phyloP scores from a whole-genome alignment of 1,140 invertebrate genomes.

The Goniozus legneri region DNA sequence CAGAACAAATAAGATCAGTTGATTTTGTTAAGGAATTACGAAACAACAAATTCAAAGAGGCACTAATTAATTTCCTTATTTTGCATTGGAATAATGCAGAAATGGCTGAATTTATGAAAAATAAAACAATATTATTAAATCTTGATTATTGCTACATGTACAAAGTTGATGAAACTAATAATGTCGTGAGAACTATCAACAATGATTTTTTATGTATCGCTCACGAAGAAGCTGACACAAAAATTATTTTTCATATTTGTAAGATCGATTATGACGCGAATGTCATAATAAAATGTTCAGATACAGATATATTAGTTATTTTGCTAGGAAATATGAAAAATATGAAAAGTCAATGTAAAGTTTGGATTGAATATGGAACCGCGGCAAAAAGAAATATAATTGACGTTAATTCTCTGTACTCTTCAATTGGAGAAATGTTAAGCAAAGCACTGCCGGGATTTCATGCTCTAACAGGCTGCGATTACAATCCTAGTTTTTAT shows the following conservation, averaged over 20 bases:
- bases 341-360: not conserved
- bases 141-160: slow-evolving; percentile 15
- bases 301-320: slow-evolving; percentile 28
- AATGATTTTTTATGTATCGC: slow-evolving; percentile 5
- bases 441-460: slow-evolving; percentile 21
- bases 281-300: slow-evolving; percentile 18
- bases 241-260: slow-evolving; percentile 33
- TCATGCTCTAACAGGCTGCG: slow-evolving; percentile 28
- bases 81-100: slow-evolving; percentile 23
- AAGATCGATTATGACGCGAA: slow-evolving; percentile 20
- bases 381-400: slow-evolving; percentile 9
- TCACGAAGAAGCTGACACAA: slow-evolving; percentile 37
- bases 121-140: slow-evolving; percentile 17
- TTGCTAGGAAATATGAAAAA: not conserved
- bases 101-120: slow-evolving; percentile 18
- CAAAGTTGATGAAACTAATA: slow-evolving; percentile 8
- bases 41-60: slow-evolving; percentile 37
- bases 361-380: slow-evolving; percentile 12
- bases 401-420: slow-evolving; percentile 18
- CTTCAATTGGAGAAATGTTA: slow-evolving; percentile 12
- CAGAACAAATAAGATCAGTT: slow-evolving; percentile 20
- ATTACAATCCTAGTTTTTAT: slow-evolving; percentile 20
- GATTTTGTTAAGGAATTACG: slow-evolving; percentile 31
- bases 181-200: slow-evolving; percentile 13
- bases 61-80: slow-evolving; percentile 36